phyloP scores from a whole-genome alignment of 2,797 vertebrate genomes.

The Synanceia verrucosa region DNA sequence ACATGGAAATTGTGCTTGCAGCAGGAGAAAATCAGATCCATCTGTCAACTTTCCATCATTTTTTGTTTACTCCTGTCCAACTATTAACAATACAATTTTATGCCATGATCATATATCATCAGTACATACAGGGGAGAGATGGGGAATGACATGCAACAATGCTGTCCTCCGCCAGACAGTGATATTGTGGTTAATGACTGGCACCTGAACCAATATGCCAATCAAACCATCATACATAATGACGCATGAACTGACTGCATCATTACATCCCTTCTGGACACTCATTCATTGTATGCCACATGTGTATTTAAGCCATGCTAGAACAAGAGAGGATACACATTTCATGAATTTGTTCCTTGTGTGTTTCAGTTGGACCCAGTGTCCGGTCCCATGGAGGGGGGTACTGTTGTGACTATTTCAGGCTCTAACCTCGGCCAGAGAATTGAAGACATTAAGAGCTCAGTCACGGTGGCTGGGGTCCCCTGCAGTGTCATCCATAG shows the following conservation, averaged over 20 bases:
- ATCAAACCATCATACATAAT: neutral
- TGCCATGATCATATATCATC: too few species aligned
- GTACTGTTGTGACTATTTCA: constrained; percentile 93
- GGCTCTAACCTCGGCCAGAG: constrained; percentile 97
- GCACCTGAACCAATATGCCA: neutral
- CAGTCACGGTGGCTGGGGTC: constrained; percentile 89
- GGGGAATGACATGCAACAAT: too few species aligned
- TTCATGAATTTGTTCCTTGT: neutral
- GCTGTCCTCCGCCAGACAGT: too few species aligned
- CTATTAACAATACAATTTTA: too few species aligned
- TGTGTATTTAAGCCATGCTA: neutral
- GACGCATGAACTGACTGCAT: neutral
- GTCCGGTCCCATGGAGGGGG: constrained; percentile 92
- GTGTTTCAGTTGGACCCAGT: constrained; percentile 88
- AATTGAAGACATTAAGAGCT: constrained; percentile 91
- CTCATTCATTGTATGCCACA: neutral
- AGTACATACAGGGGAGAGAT: too few species aligned
- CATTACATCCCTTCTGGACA: neutral
- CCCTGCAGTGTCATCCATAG: constrained; percentile 88
- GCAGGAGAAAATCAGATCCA: too few species aligned
- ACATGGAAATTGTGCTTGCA: too few species aligned
- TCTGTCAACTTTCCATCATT: too few species aligned
- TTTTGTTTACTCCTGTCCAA: too few species aligned
- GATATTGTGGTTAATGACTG: too few species aligned
- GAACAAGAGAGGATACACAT: neutral